Evolutionary conservation across 2,113 vertebrate species (phyloP), one percentile per base, ranked within the genome.

Genomic region (Lagopus muta): DNA sequence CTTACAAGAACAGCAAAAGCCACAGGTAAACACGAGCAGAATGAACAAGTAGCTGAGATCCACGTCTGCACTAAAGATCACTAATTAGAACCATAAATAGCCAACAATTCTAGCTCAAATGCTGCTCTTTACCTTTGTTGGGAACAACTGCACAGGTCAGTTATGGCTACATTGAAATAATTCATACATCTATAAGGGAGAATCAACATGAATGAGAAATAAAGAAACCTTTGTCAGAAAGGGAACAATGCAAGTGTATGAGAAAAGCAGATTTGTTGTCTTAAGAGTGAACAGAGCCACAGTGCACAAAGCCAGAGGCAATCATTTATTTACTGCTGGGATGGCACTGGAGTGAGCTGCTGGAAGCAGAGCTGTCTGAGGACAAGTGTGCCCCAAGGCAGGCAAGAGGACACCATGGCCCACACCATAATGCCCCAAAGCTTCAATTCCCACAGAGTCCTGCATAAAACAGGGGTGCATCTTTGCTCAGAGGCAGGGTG

Each of bases 21-120:
- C 43, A 32, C 18, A 58, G 43, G 20, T 34, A 50, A 79, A 11
- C 0, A 16, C 0, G 0, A 54, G 62, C 3, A 45, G 34, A 45
- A 36, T 2, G 8, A 73, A 4, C 2, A 52, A 54, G 54, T 11
- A 40, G 27, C 43, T 58, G 10, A 14, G 43, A 58, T 58, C 43
- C 30, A 48, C 10, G 11, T 20, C 21, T 48, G 47, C 34, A 48
- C 15, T 61, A 15, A 62, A 62, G 34, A 10, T 22, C 18, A 28
- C n/a, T 22, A 6, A 18, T n/a, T 38, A 34, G 38, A 47, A 20
- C 15, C 38, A 34, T n/a, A 38, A 34, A 11, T 18, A 21, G 72
- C 32, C 54, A 58, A n/a, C 34, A 22, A 13, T 24, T 6, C 6
- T n/a, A 45, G 40, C 30, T 6, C 57, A 61, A 11, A 20, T 3